Conservation (phyloP, 2,113 vertebrate species). For the Phylloscopus whistleri region DNA sequence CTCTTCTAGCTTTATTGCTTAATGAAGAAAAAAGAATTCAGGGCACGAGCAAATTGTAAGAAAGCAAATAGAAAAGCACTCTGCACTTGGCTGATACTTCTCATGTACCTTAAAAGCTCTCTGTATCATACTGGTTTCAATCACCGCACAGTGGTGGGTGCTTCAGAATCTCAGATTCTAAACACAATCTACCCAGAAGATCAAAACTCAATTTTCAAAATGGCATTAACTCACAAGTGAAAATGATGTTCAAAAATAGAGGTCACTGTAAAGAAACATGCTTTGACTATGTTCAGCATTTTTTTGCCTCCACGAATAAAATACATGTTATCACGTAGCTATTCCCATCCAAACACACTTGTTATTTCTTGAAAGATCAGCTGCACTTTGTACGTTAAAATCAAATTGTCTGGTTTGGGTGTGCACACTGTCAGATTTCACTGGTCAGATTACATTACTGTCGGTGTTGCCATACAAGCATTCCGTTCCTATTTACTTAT, state of each 20-base stretch:
- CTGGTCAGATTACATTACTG: background rate
- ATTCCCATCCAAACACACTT: background rate
- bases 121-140: constrained; percentile 63
- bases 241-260: constrained; percentile 65
- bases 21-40: constrained; percentile 67
- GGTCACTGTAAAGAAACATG: constrained; percentile 25
- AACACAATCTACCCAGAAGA: constrained; percentile 61
- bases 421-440: background rate
- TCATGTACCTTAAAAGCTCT: constrained; percentile 60
- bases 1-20: constrained; percentile 44
- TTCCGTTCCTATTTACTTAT: background rate
- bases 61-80: constrained; percentile 59
- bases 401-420: background rate
- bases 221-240: constrained; percentile 64
- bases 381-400: background rate
- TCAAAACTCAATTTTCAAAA: constrained; percentile 70
- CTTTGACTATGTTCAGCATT: constrained; percentile 34
- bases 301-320: background rate
- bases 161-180: constrained; percentile 63
- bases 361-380: constrained; percentile 20
- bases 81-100: constrained; percentile 58
- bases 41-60: constrained; percentile 53
- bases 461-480: background rate
- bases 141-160: constrained; percentile 52
- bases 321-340: background rate